Evolutionary conservation across 2,797 vertebrate species (phyloP), one percentile per base, ranked within the genome.

Genomic region (Merluccius polli): DNA sequence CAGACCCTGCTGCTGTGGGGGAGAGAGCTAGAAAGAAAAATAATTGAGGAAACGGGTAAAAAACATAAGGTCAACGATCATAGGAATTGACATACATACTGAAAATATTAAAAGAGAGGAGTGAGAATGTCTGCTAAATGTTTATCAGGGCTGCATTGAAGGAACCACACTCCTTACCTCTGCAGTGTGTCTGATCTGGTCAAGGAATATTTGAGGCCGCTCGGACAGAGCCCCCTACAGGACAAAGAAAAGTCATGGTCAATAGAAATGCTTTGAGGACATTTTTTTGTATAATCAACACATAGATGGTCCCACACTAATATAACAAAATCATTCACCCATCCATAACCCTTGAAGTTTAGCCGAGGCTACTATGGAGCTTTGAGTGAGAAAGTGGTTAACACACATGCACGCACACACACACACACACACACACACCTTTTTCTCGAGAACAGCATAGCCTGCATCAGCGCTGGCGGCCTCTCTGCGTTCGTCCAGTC

Each of bases 381-480:
- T 21, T 52, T 52, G 48, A 52, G 48, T n/a, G 18, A 52, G 48
- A 52, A 18, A 16, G 18, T 21, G 16, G 16, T 21, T 4, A 1
- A 59, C 21, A 59, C 52, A 59, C 18, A 52, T 0, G 7, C 7
- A 0, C 24, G 95, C 96, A n/a, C 18, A 59, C 48, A 21, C 48
- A 52, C 48, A 52, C 18, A 63, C 59, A 63, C 59, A 27, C n/a
- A 63, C n/a, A 24, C 7, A 0, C 24, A 96, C 96, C 95, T 97
- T 97, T 86, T 97, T 97, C 92, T 97, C 96, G 2, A 97, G 90
- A 74, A 97, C 96, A 81, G 96, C 95, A 6, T 97, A 97, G 80
- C 96, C 96, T 0, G 96, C 96, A 10, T 97, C 96, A 4, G 96
- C 95, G 0, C 95, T 96, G 18, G 96, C 96, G 0, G 96, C 96